phyloP scores from a whole-genome alignment of 1,140 invertebrate species.

The Lasioglossum albipes region DNA sequence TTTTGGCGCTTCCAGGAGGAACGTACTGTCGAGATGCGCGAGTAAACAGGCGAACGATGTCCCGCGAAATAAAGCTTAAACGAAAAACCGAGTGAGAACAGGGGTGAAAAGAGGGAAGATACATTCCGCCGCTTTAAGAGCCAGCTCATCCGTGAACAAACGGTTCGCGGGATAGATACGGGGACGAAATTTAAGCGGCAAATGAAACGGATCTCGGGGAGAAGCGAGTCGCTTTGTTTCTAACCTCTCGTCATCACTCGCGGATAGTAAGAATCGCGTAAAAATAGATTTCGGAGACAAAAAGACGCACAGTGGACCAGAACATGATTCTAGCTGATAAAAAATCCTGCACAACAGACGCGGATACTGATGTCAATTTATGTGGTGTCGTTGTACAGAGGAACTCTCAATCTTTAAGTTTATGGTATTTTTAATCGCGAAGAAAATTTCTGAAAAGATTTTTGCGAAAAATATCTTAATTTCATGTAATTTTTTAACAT shows the following conservation, averaged over 20 bases:
- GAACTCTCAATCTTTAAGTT: no score
- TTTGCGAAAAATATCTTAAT: no score
- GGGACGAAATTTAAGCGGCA: not conserved
- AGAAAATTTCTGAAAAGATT: no score
- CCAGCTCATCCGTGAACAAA: slow-evolving; percentile 34
- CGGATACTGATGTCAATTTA: no score
- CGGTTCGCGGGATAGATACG: not conserved
- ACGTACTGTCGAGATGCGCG: slow-evolving; percentile 5
- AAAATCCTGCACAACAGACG: no score
- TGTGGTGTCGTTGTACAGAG: no score
- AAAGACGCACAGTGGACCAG: not conserved
- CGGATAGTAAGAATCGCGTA: not conserved
- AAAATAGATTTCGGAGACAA: slow-evolving; percentile 7
- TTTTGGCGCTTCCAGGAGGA: slow-evolving; percentile 41
- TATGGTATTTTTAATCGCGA: no score
- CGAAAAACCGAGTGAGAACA: slow-evolving; percentile 11
- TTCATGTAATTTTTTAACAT: no score
- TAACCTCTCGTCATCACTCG: not conserved
- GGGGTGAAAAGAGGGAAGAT: slow-evolving; percentile 3
- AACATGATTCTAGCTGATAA: no score
- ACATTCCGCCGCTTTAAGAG: slow-evolving; percentile 40
- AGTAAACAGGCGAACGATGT: slow-evolving; percentile 42
- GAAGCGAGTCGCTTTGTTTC: slow-evolving; percentile 7
- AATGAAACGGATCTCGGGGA: slow-evolving; percentile 14
- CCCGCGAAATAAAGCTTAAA: slow-evolving; percentile 40